Base-by-base conservation (phyloP, 2,888 invertebrate species). In the Parasteatoda lunata region DNA sequence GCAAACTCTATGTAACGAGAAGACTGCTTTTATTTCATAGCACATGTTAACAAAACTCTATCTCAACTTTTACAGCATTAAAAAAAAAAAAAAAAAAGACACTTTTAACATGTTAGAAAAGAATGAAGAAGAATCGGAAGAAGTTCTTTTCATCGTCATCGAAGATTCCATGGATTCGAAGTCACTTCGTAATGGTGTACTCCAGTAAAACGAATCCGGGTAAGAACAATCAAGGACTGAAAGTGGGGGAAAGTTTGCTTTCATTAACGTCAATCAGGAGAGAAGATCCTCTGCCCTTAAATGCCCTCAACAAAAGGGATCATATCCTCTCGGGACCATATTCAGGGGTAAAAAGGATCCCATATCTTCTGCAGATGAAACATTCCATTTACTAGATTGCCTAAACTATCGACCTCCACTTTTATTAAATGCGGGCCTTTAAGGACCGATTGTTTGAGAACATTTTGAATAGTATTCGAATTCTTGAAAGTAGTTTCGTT, bases 181-280 rank as follows among this genome's bases (percentile, higher is more conserved):
- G 59, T 4, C 11, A 59, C n/a, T 59, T 9, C 59, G 59, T 68
- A 68, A 68, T 45, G 66, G 66, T 68, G 66, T 68, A 9, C 66
- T 30, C 8, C 59, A n/a, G 59, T 9, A 59, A 59, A 59, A 59
- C 59, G 59, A 59, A 13, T 59, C n/a, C 59, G 9, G 59, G n/a
- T 13, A n/a, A 59, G 8, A 13, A 59, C 13, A 4, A 59, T 59
- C 59, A 59, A n/a, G 11, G 59, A n/a, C 59, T 0, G n/a, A 59
- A n/a, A 59, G 59, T 13, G 8, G 59, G n/a, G 59, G 59, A 68
- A 68, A 75, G 64, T 75, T 81, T 69, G 75, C 78, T 81, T 81
- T 75, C 81, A 81, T 81, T 81, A 81, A 75, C 68, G 81, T 81
- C 81, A 75, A 81, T 81, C 81, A 81, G 13, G 59, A 69, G 64